These are phyloP conservation scores for Erebia epiphron DNA, from an alignment of 2,888 invertebrate species.

Conservation along the genomic window DNA sequence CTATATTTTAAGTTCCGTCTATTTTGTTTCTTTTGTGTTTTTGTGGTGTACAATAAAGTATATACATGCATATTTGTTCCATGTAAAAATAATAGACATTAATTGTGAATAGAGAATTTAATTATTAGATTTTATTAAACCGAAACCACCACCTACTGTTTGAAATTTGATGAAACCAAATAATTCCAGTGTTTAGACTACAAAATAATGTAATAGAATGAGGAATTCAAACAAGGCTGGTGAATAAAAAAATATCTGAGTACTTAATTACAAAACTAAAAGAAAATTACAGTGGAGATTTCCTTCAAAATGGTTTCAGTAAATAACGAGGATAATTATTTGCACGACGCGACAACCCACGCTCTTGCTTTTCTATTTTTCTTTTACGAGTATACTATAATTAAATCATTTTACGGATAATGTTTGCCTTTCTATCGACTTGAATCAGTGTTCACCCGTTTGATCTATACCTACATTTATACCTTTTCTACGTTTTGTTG, in stretches of 20 bases:
- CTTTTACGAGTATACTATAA: constrained; percentile 11
- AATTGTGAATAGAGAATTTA: too few species aligned
- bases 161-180: too few species aligned
- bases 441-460: background rate
- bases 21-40: too few species aligned
- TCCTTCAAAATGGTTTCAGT: background rate
- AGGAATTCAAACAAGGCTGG: background rate
- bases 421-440: constrained; percentile 8
- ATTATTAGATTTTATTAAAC: too few species aligned
- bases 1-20: too few species aligned
- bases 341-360: background rate
- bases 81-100: too few species aligned
- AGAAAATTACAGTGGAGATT: constrained; percentile 1
- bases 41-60: too few species aligned
- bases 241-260: background rate
- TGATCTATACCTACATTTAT: background rate
- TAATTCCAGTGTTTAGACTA: too few species aligned
- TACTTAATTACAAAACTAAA: background rate
- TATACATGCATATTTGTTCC: too few species aligned
- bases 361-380: constrained; percentile 1
- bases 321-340: constrained; percentile 6
- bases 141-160: too few species aligned
- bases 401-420: constrained; percentile 10
- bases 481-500: background rate
- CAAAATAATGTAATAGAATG: too few species aligned